Percentiles rank a stretch among this genome's conserved stretches.
phyloP scores from a whole-genome alignment of 2,113 vertebrate species.

The Paedocypris sp. region DNA sequence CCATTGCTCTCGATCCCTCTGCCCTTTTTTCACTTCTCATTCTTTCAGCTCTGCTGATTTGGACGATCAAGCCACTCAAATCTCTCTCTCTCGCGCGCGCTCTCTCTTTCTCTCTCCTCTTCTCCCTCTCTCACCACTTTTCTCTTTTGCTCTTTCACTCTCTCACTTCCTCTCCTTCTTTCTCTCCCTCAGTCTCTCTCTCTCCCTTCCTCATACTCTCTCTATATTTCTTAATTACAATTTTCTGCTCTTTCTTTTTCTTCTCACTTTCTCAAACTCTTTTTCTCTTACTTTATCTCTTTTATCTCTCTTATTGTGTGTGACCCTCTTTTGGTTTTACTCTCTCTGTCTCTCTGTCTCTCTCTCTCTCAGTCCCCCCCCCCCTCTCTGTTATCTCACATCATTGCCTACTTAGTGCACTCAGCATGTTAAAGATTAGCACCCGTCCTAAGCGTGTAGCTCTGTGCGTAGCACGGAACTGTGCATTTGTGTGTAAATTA shows the following conservation, averaged over 20 bases:
- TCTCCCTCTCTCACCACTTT: too few relatives aligned
- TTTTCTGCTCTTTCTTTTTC: too few relatives aligned
- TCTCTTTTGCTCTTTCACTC: too few relatives aligned
- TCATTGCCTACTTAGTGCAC: slow-evolving; percentile 52
- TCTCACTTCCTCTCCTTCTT: slow-evolving; percentile 45
- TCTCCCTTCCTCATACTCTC: slow-evolving; percentile 28
- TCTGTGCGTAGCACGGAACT: slow-evolving; percentile 23
- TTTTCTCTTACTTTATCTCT: slow-evolving; percentile 14
- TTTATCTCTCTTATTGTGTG: slow-evolving; percentile 17
- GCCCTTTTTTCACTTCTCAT: slow-evolving; percentile 1
- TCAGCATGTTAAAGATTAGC: slow-evolving; percentile 61
- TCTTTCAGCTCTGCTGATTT: slow-evolving; percentile 7
- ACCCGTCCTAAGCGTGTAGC: slow-evolving; percentile 46
- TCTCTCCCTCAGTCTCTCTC: slow-evolving; percentile 19
- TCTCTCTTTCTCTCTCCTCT: slow-evolving; percentile 36
- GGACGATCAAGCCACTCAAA: slow-evolving; percentile 1
- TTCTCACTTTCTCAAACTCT: slow-evolving; percentile 26
- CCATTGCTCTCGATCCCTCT: neutral
- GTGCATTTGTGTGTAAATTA: neutral
- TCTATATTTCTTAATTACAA: slow-evolving; percentile 20
- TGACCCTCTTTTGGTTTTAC: too few relatives aligned
- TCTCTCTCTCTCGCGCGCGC: neutral
- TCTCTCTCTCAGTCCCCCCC: slow-evolving; percentile 25
- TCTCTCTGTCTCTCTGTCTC: slow-evolving; percentile 15
- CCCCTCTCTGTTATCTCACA: slow-evolving; percentile 20